These are phyloP conservation scores for Pseudomugil tenellus DNA, from an alignment of 2,797 vertebrate species.

Conservation along the genomic window DNA sequence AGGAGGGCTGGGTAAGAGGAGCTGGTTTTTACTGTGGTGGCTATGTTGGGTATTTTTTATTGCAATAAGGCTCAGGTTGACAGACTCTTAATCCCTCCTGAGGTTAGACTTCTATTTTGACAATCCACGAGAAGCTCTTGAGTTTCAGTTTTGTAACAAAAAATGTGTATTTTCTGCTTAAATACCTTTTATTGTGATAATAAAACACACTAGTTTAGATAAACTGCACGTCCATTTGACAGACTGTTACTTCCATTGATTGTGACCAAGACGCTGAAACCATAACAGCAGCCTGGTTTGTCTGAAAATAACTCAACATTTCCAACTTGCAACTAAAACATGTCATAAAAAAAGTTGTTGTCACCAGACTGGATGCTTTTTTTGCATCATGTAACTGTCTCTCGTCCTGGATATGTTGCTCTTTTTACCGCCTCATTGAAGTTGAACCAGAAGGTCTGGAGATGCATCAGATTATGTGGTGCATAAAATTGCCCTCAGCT, in stretches of 20 bases:
- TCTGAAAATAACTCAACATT: constrained; percentile 20
- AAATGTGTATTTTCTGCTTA: neutral
- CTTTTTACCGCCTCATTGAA: neutral
- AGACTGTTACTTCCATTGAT: constrained; percentile 10
- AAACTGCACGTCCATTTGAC: constrained; percentile 13
- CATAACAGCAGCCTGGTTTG: constrained; percentile 9
- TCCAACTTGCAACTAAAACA: constrained; percentile 8
- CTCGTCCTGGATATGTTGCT: constrained; percentile 1
- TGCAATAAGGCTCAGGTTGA: constrained; percentile 33
- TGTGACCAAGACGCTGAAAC: constrained; percentile 11
- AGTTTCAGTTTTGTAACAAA: constrained; percentile 32
- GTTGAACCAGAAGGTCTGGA: constrained; percentile 6
- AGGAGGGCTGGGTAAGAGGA: constrained; percentile 97
- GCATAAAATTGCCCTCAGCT: constrained; percentile 31
- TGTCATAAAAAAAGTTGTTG: neutral
- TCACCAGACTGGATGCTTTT: neutral
- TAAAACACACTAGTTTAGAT: neutral
- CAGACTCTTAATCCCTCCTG: constrained; percentile 22
- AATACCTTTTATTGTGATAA: neutral
- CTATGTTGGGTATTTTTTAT: constrained; percentile 45
- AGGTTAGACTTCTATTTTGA: constrained; percentile 33
- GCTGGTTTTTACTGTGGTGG: constrained; percentile 51
- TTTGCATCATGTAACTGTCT: neutral
- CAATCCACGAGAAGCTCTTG: constrained; percentile 20
- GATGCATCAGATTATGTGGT: constrained; percentile 9